phyloP scores from a whole-genome alignment of 1,140 invertebrate species.

The Nylanderia fulva region DNA sequence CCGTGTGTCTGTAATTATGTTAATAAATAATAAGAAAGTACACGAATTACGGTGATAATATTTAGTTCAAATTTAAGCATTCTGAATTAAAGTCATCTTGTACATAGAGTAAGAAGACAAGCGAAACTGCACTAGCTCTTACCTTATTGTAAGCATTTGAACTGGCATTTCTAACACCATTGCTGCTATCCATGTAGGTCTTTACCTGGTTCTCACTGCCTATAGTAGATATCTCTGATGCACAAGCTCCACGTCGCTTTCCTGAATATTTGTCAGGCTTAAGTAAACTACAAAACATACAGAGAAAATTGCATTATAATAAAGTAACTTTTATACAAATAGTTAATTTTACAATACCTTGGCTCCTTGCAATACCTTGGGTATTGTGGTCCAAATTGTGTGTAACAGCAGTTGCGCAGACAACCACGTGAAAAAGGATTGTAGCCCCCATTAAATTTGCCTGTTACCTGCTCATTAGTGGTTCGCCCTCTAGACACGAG shows the following conservation, averaged over 20 bases:
- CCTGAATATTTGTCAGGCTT: constrained; percentile 85
- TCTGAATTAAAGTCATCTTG: constrained; percentile 44
- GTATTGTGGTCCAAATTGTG: constrained; percentile 98
- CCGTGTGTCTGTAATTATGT: constrained; percentile 15
- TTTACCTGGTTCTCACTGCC: constrained; percentile 93
- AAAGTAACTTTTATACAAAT: neutral
- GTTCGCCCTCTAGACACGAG: constrained; percentile 98
- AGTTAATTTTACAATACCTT: constrained; percentile 41
- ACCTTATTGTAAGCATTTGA: constrained; percentile 98
- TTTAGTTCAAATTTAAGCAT: constrained; percentile 44
- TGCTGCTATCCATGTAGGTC: constrained; percentile 98
- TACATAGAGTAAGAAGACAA: constrained; percentile 56
- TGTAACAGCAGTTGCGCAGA: constrained; percentile 97
- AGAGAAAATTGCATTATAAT: constrained; percentile 6
- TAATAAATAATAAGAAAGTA: neutral
- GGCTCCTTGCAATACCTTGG: constrained; percentile 90
- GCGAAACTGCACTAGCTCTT: constrained; percentile 83
- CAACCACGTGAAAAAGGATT: constrained; percentile 98
- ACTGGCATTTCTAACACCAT: constrained; percentile 93
- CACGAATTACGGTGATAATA: constrained; percentile 35
- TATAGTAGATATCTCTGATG: constrained; percentile 85
- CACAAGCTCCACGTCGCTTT: constrained; percentile 83
- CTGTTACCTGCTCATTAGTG: constrained; percentile 99
- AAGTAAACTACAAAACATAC: constrained; percentile 80
- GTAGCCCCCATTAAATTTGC: constrained; percentile 98